Base-by-base conservation (phyloP, 2,888 invertebrate species). In the Pristionchus mayeri region DNA sequence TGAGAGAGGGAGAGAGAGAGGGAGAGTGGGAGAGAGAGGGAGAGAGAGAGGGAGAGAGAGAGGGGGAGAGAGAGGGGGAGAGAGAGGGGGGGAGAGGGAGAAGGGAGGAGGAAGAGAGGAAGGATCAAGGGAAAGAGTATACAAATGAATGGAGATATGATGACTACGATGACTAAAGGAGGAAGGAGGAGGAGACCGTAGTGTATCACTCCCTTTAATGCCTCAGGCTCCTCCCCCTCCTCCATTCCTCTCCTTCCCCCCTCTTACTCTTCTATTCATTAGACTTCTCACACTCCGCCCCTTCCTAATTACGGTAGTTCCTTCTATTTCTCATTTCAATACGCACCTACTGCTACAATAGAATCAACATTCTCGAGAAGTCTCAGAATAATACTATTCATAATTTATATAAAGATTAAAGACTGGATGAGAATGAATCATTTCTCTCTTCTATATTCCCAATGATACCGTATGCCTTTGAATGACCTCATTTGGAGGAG, bases 231-330 rank as follows among this genome's bases (percentile, higher is more conserved):
- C 67, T 37, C 67, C 24, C 67, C 34, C 67, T 67, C 67, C 67
- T 67, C 27, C 34, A 27, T 67, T 24, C n/a, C 67, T 21, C 67
- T 34, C 63, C 9, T 30, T 30, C 6, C 67, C 30, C 67, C 37
- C 67, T 67, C 30, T 67, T n/a, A 11, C 60, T 24, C 60, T 34
- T 67, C 67, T 67, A 11, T 67, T 67, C 67, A 57, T 57, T 57
- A 57, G 57, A 57, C 57, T 57, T 57, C 57, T 57, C 57, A 57
- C 57, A 57, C 57, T 24, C 57, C 57, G 57, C 57, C 57, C 57
- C 57, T 57, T 57, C n/a, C 57, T 57, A 57, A 57, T 57, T 57
- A 57, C 57, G 57, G 57, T 57, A 57, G 57, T 57, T 57, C 57
- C n/a, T 24, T 50, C 57, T 57, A 18, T 57, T 24, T 57, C 57